Conservation (phyloP, 2,888 invertebrate species). For the Tipula confusa region DNA sequence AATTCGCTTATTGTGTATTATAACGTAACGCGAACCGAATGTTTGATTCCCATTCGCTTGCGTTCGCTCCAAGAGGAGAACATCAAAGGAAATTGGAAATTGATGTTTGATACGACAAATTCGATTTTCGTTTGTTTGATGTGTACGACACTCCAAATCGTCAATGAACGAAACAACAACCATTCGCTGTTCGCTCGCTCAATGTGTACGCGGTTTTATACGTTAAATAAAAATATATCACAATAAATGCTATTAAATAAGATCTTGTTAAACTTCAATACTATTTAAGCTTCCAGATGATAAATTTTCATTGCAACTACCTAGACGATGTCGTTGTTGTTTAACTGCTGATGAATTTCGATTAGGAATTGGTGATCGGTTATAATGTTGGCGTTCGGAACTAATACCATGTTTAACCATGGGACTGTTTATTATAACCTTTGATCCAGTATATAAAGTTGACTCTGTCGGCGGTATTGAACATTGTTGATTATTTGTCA, state of each 20-base stretch:
- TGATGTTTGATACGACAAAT: too few relatives aligned
- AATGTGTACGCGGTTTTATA: too few relatives aligned
- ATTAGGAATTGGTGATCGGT: constrained; percentile 47
- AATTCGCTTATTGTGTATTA: too few relatives aligned
- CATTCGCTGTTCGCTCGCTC: too few relatives aligned
- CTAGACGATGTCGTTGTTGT: constrained; percentile 47
- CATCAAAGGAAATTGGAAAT: too few relatives aligned
- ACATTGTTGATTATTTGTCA: constrained; percentile 30
- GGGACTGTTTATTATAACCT: constrained; percentile 43
- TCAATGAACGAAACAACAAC: too few relatives aligned
- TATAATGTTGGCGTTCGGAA: constrained; percentile 31
- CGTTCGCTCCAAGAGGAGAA: too few relatives aligned
- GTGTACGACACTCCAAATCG: too few relatives aligned
- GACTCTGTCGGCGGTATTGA: neutral
- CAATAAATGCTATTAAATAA: neutral
- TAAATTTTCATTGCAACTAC: constrained; percentile 50
- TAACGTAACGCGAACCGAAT: too few relatives aligned
- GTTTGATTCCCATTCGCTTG: too few relatives aligned
- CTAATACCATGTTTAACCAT: constrained; percentile 42
- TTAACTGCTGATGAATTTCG: constrained; percentile 42
- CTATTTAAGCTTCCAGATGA: constrained; percentile 51
- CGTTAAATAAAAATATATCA: too few relatives aligned
- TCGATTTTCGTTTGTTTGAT: too few relatives aligned
- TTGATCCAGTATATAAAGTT: constrained; percentile 40
- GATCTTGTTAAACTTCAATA: constrained; percentile 45